Evolutionary conservation across 2,888 invertebrate species (phyloP), one percentile per base, ranked within the genome.

Genomic region (Pachydiplax longipennis): DNA sequence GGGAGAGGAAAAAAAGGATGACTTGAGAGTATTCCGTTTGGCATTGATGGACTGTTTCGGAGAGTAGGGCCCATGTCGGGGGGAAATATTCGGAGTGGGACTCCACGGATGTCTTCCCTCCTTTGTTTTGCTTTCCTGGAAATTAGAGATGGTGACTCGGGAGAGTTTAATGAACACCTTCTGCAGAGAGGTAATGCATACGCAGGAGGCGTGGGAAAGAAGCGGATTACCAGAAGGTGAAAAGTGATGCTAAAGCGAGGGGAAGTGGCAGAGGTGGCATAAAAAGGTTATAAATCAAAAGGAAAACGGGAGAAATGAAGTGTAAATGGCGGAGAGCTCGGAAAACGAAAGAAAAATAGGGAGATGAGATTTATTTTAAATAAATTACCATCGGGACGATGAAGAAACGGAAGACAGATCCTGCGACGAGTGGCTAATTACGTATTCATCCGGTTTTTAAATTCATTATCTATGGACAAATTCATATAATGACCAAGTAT

Each of bases 91-190:
- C 31, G 25, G n/a, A 25, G 8, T 25, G 65, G 65, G 31, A 10
- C 65, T 65, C 25, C 25, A n/a, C 25, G 65, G 65, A 65, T 12
- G 25, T 25, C 65, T 3, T 25, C 3, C 10, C 25, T 12, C 25
- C 31, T 31, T 73, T 31, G 31, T 73, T 73, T 73, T 73, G 73
- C 25, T 73, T 73, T 73, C 73, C 25, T 73, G 58, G 58, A 58
- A 87, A 87, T 87, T 87, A 87, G 87, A 58, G 58, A 58, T 35
- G 58, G 83, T 31, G 22, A 58, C 58, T 58, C 22, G 61, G 35
- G 37, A 87, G 58, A 87, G 37, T 58, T 87, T 87, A 87, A 87
- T 87, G 87, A 87, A 87, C 58, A 87, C 87, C 87, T 87, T 87
- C 61, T 22, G 35, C 22, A 31, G 83, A 83, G 44, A 83, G 83